phyloP scores from a whole-genome alignment of 2,888 invertebrate genomes.

The Bruchidius siliquastri region DNA sequence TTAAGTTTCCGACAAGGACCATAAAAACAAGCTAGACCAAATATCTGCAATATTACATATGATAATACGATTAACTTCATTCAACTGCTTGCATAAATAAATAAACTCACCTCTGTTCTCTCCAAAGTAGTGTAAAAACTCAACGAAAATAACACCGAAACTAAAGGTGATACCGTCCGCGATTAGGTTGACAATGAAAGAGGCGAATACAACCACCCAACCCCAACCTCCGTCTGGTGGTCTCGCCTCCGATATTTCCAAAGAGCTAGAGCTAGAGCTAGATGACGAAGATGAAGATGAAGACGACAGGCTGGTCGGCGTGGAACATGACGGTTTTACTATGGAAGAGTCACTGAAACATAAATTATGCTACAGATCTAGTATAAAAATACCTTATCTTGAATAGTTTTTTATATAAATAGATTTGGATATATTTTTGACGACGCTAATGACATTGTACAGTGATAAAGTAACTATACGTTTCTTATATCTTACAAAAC shows the following conservation, averaged over 20 bases:
- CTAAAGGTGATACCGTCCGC: conserved; percentile 91
- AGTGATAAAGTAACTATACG: too few species aligned
- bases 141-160: conserved; percentile 84
- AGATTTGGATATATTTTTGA: too few species aligned
- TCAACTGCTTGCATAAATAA: too few species aligned
- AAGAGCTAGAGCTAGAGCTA: conserved; percentile 59
- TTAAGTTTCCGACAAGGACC: too few species aligned
- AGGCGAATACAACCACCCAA: conserved; percentile 86
- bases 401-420: too few species aligned
- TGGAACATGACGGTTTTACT: conserved; percentile 25
- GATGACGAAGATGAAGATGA: conserved; percentile 37
- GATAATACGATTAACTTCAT: too few species aligned
- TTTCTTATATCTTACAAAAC: too few species aligned
- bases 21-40: too few species aligned
- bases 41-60: too few species aligned
- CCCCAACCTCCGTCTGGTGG: conserved; percentile 90
- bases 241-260: conserved; percentile 61
- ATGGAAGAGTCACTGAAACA: conserved; percentile 21
- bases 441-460: too few species aligned
- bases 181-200: conserved; percentile 85
- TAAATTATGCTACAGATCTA: too few species aligned
- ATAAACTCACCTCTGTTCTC: conserved; percentile 71
- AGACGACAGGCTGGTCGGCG: conserved; percentile 41
- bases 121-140: conserved; percentile 79
- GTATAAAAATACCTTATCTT: too few species aligned